A percentile compares a stretch with the other conserved stretches of the same genome.
phyloP scores from a whole-genome alignment of 2,888 invertebrate species.

The Melanostoma scalare region DNA sequence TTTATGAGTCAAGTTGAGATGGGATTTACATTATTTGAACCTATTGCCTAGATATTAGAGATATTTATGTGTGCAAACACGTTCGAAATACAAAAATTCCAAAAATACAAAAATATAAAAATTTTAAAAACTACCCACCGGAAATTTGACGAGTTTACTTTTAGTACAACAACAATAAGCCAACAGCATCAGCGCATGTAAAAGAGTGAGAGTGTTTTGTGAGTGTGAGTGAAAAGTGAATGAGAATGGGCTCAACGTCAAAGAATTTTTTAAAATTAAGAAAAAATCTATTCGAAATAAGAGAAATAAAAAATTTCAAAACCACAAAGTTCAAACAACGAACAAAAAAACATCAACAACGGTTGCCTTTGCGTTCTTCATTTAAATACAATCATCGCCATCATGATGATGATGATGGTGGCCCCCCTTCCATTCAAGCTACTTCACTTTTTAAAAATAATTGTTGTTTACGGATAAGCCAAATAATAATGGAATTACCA shows the following conservation, averaged over 20 bases:
- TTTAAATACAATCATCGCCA: conserved; percentile 30
- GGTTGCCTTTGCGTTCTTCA: not conserved
- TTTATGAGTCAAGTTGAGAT: not conserved
- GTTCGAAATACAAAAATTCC: too few relatives aligned
- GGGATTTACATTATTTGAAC: not conserved
- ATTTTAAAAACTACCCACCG: not conserved
- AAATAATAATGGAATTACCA: conserved; percentile 24
- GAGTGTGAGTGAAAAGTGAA: too few relatives aligned
- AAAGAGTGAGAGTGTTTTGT: too few relatives aligned
- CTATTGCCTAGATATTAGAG: too few relatives aligned
- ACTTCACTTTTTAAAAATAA: conserved; percentile 22
- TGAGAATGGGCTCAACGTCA: conserved; percentile 28
- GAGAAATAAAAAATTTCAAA: conserved; percentile 58
- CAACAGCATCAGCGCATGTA: too few relatives aligned
- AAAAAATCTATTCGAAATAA: conserved; percentile 45
- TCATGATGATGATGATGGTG: not conserved
- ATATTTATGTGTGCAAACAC: too few relatives aligned
- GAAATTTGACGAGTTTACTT: too few relatives aligned
- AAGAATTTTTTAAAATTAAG: conserved; percentile 13
- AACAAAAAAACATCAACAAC: conserved; percentile 32
- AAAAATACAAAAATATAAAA: not conserved
- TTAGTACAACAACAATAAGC: too few relatives aligned
- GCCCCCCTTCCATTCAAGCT: conserved; percentile 17
- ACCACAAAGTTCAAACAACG: conserved; percentile 60
- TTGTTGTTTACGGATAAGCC: conserved; percentile 36